Evolutionary conservation across 2,888 invertebrate species (phyloP), one percentile per base, ranked within the genome.

Genomic region (Rhingia rostrata): DNA sequence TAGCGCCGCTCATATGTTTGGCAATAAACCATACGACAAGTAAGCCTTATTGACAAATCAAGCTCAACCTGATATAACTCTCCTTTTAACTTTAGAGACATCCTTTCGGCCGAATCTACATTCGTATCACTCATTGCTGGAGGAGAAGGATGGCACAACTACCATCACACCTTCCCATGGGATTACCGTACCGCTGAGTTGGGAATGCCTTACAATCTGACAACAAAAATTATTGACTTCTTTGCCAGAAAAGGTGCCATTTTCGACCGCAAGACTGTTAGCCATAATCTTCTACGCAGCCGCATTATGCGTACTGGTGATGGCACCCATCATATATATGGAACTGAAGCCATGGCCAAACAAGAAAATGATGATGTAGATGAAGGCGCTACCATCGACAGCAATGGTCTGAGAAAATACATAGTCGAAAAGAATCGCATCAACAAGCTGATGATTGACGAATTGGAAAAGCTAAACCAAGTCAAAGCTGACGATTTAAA

Each of bases 121-220:
- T 90, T 92, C 0, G 96, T 97, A 0, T 93, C 96, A 0, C 86
- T 95, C 0, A 88, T 94, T n/a, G 94, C 95, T 0, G 92, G 95
- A 88, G 96, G 96, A 0, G 96, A 96, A 89, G 97, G 97, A 6
- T 97, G 96, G 95, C 97, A 97, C 92, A 97, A 97, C 91, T 97
- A 96, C 90, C 97, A 97, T 90, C 97, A 97, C 91, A 94, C 95
- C 0, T 97, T 97, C 91, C 97, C 97, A 0, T 96, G 95, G 94
- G 97, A 97, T 91, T 97, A 97, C 92, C 95, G 96, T 88, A 95
- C 97, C 0, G 94, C 96, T 0, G 97, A 97, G 90, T 92, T 96
- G 4, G 95, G 95, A 0, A 87, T 90, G 37, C 88, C 88, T 51
- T 88, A 93, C 12, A 96, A 96, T 89, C 35, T 93, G 0, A 95